These are phyloP conservation scores for Scolopax mira DNA, from an alignment of 2,113 vertebrate species.

Conservation along the genomic window DNA sequence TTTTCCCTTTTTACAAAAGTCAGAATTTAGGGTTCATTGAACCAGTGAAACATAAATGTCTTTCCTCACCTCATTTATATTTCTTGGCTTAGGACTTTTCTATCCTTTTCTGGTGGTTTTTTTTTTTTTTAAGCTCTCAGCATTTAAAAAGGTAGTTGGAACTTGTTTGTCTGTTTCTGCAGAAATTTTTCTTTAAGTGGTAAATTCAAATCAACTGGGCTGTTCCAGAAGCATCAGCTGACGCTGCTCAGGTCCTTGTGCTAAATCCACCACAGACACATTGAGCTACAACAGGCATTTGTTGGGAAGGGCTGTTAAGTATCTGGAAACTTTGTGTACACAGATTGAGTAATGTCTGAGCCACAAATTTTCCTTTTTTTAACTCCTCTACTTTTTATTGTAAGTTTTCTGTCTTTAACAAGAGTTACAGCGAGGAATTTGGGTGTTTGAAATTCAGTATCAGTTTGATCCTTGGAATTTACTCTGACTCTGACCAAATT, in stretches of 20 bases:
- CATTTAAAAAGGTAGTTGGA: neutral
- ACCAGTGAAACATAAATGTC: neutral
- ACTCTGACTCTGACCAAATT: neutral
- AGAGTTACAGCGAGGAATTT: neutral
- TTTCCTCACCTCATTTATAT: neutral
- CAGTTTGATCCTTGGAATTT: neutral
- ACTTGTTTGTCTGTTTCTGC: neutral
- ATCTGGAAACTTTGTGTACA: neutral
- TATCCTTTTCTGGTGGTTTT: neutral
- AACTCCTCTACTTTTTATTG: neutral
- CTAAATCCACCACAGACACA: neutral
- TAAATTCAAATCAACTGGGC: neutral
- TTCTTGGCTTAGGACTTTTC: neutral
- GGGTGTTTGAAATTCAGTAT: neutral
- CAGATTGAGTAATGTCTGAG: neutral
- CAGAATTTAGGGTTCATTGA: neutral
- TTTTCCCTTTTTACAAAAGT: neutral
- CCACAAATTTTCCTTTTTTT: neutral
- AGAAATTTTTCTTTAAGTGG: neutral
- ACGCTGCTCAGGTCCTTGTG: neutral
- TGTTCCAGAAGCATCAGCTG: neutral
- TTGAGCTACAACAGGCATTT: neutral
- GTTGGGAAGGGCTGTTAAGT: neutral
- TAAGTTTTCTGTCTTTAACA: neutral
- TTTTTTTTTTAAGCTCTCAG: neutral